phyloP scores from a whole-genome alignment of 1,140 invertebrate species.

The Eulimnadia texana region DNA sequence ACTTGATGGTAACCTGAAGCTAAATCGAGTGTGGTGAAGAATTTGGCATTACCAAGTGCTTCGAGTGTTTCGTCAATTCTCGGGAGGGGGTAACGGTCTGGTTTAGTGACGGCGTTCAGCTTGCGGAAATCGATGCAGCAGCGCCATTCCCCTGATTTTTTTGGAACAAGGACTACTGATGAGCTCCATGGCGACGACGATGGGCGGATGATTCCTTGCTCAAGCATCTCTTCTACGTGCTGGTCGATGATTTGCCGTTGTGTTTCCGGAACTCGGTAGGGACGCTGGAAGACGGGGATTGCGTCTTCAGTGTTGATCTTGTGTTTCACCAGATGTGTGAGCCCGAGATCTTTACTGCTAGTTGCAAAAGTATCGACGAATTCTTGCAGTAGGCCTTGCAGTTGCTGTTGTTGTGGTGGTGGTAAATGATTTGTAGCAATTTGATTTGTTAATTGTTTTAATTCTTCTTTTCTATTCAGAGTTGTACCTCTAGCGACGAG shows the following conservation, averaged over 20 bases:
- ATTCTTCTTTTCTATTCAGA: too few relatives aligned
- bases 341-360: neutral
- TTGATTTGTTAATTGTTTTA: too few relatives aligned
- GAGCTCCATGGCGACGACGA: neutral
- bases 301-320: neutral
- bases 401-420: too few relatives aligned
- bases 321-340: neutral
- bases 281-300: neutral
- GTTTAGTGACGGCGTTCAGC: slow-evolving; percentile 27
- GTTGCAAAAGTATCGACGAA: too few relatives aligned
- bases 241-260: slow-evolving; percentile 8
- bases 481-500: too few relatives aligned
- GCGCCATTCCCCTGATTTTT: slow-evolving; percentile 17
- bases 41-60: slow-evolving; percentile 23
- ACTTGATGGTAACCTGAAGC: slow-evolving; percentile 33
- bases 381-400: too few relatives aligned
- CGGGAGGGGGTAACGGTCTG: slow-evolving; percentile 33
- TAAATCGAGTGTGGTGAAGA: slow-evolving; percentile 30
- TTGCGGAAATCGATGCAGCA: slow-evolving; percentile 31
- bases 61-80: slow-evolving; percentile 31
- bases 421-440: too few relatives aligned
- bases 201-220: neutral
- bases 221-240: slow-evolving; percentile 18
- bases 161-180: neutral
- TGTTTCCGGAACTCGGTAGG: neutral